Percentiles rank a stretch among this genome's conserved stretches.
phyloP scores from a whole-genome alignment of 1,140 invertebrate species.

The Pemphigus obesinymphae region DNA sequence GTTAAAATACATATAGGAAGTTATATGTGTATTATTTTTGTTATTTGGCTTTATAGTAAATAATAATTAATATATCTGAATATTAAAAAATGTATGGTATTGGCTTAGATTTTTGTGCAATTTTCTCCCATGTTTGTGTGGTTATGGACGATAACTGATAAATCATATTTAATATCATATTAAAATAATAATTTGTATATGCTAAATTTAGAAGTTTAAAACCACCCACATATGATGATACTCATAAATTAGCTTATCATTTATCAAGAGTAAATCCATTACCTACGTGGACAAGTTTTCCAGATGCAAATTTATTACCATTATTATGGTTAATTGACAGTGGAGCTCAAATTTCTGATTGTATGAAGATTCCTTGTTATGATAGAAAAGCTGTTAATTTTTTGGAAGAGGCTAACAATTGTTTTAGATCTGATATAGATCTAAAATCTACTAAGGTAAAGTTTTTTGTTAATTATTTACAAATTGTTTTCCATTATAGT shows the following conservation, averaged over 20 bases:
- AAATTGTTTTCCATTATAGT: too few relatives aligned
- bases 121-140: too few relatives aligned
- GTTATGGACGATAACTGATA: too few relatives aligned
- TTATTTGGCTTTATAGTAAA: too few relatives aligned
- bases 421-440: neutral
- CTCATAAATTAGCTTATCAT: constrained; percentile 17
- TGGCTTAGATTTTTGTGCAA: too few relatives aligned
- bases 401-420: constrained; percentile 13
- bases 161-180: neutral
- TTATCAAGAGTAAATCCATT: constrained; percentile 36
- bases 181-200: neutral
- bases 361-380: constrained; percentile 32
- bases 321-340: constrained; percentile 25
- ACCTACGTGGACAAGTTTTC: constrained; percentile 20
- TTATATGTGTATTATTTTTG: too few relatives aligned
- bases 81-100: too few relatives aligned
- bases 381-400: constrained; percentile 19
- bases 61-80: too few relatives aligned
- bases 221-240: neutral
- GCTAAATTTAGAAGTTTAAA: constrained; percentile 4
- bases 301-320: constrained; percentile 11
- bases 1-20: too few relatives aligned
- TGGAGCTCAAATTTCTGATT: constrained; percentile 26
- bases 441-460: constrained; percentile 1
- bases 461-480: neutral